Percentiles rank a stretch among this genome's conserved stretches.
Conservation (phyloP, 2,888 invertebrate genomes). For the Himalopsyche kuldschensis region DNA sequence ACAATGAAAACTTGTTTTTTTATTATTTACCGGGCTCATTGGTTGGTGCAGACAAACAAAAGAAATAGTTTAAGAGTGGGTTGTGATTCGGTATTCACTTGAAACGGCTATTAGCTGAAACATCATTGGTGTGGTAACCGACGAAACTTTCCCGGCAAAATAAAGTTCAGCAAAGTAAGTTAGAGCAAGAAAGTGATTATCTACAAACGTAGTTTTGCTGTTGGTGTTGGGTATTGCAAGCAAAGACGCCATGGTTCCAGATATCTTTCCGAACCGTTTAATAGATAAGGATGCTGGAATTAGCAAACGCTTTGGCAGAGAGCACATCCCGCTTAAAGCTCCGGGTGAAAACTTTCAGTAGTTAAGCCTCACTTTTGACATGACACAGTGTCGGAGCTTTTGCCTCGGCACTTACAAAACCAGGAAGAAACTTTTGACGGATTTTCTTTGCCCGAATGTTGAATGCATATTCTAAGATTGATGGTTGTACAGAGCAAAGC, state of each 20-base stretch:
- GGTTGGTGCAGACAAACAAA: not conserved
- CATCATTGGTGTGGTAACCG: conserved; percentile 17
- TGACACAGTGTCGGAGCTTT: conserved; percentile 24
- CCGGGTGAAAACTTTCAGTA: conserved; percentile 34
- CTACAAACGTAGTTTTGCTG: conserved; percentile 29
- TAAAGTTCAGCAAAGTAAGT: conserved; percentile 33
- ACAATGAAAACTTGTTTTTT: no score
- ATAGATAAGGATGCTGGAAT: conserved; percentile 40
- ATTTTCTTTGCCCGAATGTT: not conserved
- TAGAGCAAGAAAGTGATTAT: conserved; percentile 38
- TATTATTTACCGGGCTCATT: not conserved
- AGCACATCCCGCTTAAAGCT: conserved; percentile 34
- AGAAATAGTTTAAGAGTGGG: not conserved
- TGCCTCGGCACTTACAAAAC: conserved; percentile 4
- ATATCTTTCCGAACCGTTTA: conserved; percentile 40
- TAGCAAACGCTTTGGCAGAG: conserved; percentile 38
- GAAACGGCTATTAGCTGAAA: not conserved
- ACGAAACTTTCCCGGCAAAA: conserved; percentile 15
- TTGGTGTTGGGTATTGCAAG: conserved; percentile 14
- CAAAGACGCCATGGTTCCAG: conserved; percentile 11
- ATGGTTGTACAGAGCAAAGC: not conserved
- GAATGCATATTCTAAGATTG: conserved; percentile 12
- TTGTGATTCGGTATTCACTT: not conserved
- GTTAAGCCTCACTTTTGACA: conserved; percentile 32
- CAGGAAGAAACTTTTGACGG: not conserved